Conservation (phyloP, 2,888 invertebrate genomes). For the Lasioglossum lativentre region DNA sequence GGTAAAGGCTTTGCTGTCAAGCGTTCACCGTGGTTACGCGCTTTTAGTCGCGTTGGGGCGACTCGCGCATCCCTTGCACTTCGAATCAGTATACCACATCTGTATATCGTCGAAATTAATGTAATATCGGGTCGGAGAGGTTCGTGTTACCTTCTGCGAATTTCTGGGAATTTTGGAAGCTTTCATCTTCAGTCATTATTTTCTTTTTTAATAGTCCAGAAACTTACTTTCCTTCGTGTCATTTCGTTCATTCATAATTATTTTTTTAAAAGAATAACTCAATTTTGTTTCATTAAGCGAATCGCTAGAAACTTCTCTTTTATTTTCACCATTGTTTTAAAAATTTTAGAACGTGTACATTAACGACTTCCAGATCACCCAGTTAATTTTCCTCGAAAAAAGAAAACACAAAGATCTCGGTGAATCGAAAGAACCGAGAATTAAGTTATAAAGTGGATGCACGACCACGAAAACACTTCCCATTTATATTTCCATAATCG, state of each 20-base stretch:
- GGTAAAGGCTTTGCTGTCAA: conserved; percentile 50
- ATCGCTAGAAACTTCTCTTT: no score
- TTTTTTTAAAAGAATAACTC: no score
- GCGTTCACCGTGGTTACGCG: conserved; percentile 52
- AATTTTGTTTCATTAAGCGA: no score
- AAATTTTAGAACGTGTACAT: neutral
- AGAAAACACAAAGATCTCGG: neutral
- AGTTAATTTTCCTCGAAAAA: neutral
- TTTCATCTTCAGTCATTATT: no score
- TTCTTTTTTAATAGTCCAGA: no score
- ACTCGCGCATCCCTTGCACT: conserved; percentile 34
- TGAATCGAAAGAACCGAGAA: neutral
- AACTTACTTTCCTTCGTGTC: no score
- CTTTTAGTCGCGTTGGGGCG: conserved; percentile 38
- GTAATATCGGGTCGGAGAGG: neutral
- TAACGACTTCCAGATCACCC: neutral
- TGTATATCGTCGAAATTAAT: neutral
- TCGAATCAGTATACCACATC: neutral
- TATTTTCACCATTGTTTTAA: no score
- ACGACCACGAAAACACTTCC: neutral
- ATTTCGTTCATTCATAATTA: no score
- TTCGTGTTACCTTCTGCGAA: neutral
- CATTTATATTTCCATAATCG: neutral
- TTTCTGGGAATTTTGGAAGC: neutral
- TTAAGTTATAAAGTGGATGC: neutral